These are phyloP conservation scores for Ctenopoma multispine DNA, from an alignment of 2,797 vertebrate species.

Conservation along the genomic window DNA sequence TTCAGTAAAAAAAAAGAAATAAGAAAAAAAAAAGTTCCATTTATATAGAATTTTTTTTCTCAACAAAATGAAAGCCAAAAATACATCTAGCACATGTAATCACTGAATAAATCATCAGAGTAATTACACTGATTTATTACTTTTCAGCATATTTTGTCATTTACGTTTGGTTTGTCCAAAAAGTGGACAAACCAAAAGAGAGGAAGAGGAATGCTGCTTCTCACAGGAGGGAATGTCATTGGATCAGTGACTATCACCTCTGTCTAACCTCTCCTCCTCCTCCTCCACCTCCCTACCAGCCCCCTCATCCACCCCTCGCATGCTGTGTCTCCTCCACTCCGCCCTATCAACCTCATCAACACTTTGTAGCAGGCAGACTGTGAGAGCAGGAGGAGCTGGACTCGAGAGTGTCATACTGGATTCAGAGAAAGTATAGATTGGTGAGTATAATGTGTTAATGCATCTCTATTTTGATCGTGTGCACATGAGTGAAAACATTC, in stretches of 20 bases:
- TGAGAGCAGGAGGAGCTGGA: constrained; percentile 21
- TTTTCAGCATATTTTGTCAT: background rate
- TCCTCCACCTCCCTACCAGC: constrained; percentile 19
- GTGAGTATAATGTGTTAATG: background rate
- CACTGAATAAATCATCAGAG: background rate
- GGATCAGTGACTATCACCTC: constrained; percentile 67
- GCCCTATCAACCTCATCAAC: constrained; percentile 43
- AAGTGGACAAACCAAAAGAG: too few relatives aligned
- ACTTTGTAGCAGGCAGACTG: constrained; percentile 29
- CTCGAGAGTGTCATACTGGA: constrained; percentile 8
- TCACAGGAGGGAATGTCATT: constrained; percentile 64
- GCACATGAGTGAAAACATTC: background rate
- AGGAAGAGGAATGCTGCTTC: constrained; percentile 57
- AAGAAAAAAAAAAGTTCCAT: background rate
- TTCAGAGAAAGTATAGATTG: constrained; percentile 50
- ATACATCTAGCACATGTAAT: background rate
- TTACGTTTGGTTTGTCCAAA: constrained; percentile 2
- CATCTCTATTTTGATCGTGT: background rate
- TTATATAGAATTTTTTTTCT: background rate
- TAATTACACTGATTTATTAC: background rate
- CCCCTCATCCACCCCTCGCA: constrained; percentile 37
- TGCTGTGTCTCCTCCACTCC: constrained; percentile 31
- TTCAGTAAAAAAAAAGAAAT: background rate
- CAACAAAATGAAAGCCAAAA: background rate
- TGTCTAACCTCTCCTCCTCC: constrained; percentile 63